Evolutionary conservation across 1,140 invertebrate genomes (phyloP).

Genomic region (Watersipora subatra): DNA sequence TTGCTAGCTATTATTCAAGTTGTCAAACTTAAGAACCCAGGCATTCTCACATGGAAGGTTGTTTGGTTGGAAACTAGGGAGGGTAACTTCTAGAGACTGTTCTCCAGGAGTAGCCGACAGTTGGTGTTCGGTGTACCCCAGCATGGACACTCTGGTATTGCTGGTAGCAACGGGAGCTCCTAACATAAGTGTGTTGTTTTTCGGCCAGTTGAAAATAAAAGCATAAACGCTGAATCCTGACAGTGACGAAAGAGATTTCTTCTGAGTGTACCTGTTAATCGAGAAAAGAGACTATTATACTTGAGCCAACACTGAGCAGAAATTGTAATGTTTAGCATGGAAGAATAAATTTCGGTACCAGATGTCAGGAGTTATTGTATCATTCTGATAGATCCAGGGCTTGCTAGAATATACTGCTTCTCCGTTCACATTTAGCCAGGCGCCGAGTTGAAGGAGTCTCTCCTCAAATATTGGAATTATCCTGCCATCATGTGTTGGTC

Average conservation of each 20-base stretch:
- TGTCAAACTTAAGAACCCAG: conserved; percentile 19
- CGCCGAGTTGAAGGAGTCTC: conserved; percentile 51
- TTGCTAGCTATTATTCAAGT: neutral
- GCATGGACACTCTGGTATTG: conserved; percentile 17
- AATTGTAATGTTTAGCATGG: no score
- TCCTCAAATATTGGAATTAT: conserved; percentile 79
- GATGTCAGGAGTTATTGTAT: conserved; percentile 52
- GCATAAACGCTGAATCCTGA: conserved; percentile 14
- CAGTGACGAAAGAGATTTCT: neutral
- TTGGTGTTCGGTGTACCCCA: conserved; percentile 15
- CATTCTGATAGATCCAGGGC: conserved; percentile 62
- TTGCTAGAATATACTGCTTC: conserved; percentile 68
- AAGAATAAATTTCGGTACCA: conserved; percentile 17
- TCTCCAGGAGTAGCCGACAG: conserved; percentile 5
- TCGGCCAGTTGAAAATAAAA: conserved; percentile 19
- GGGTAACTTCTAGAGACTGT: conserved; percentile 15
- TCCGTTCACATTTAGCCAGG: conserved; percentile 67
- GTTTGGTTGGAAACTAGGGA: conserved; percentile 17
- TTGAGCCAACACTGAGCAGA: no score
- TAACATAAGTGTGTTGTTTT: conserved; percentile 13
- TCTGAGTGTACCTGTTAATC: neutral
- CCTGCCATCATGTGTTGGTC: conserved; percentile 73
- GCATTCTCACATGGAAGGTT: conserved; percentile 23
- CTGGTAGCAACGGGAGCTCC: conserved; percentile 15
- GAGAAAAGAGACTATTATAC: conserved; percentile 1